Evolutionary conservation across 1,140 invertebrate genomes (phyloP), one percentile per base, ranked within the genome.

Genomic region (Drosophila saltans): DNA sequence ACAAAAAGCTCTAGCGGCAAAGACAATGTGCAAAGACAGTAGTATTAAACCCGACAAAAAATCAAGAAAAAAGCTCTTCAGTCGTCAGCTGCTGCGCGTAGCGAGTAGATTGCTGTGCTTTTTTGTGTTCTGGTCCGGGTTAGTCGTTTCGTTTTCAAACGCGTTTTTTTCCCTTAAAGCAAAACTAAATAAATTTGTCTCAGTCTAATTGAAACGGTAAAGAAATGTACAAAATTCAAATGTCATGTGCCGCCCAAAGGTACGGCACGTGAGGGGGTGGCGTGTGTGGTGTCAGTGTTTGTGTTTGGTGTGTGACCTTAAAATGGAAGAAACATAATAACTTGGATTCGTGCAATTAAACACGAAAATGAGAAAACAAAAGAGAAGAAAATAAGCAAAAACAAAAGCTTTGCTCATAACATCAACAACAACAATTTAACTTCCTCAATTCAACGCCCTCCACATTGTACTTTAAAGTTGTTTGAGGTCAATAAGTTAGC

Each of bases 41-140:
- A 71, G 62, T 60, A 74, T 59, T 59, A 80, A 71, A 41, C 59
- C 58, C 65, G 72, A 62, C 62, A 78, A 78, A 64, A 77, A 78
- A 78, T 66, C 55, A 78, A 78, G 76, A 79, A 78, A 78, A 78
- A 78, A 78, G 75, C 76, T 78, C 45, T 55, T 77, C 78, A 70
- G 43, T 76, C 81, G 81, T 91, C 89, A 91, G 89, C 89, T 91
- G 89, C 89, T 91, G 89, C 81, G 89, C 89, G 76, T 91, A 82
- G 78, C 79, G 88, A 84, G 72, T 79, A 90, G 86, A 80, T 85
- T 82, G 75, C 45, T 81, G 80, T 89, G 84, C 73, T 86, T 85
- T 84, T 86, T 64, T 58, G 21, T 64, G 64, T 68, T 11, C 56
- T 69, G 68, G 33, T 36, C 33, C 33, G 33, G 33, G 3, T 36